Conservation (phyloP, 2,888 invertebrate genomes). For the Apamea epomidion region DNA sequence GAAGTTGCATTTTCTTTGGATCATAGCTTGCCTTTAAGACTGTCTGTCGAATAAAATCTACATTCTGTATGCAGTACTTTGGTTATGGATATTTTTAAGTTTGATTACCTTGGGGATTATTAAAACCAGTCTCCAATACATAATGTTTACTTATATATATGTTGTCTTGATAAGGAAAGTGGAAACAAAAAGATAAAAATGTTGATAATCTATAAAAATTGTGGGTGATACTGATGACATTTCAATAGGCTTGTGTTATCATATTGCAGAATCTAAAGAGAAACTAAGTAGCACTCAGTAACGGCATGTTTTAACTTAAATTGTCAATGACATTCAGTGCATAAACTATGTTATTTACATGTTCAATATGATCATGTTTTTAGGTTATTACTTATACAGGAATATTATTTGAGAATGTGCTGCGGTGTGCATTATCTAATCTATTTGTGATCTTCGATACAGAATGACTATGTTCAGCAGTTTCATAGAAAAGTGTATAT, state of each 20-base stretch:
- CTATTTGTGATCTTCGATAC: not conserved
- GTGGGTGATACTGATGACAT: constrained; percentile 28
- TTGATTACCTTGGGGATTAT: constrained; percentile 8
- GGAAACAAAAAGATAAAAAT: constrained; percentile 40
- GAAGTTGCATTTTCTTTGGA: constrained; percentile 1
- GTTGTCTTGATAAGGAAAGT: constrained; percentile 46
- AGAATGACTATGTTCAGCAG: constrained; percentile 6
- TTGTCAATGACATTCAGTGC: not conserved
- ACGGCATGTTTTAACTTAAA: not conserved
- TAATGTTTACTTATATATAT: constrained; percentile 30
- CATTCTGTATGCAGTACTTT: not conserved
- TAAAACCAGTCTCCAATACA: constrained; percentile 7
- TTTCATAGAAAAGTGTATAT: not conserved
- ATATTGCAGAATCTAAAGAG: not conserved
- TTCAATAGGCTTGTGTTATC: constrained; percentile 34
- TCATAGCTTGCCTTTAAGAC: not conserved
- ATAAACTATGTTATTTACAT: not conserved
- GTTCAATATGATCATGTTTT: constrained; percentile 31
- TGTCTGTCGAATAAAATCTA: not conserved
- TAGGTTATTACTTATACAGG: constrained; percentile 38
- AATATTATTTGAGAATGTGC: not conserved
- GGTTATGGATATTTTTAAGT: constrained; percentile 14
- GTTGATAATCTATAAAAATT: constrained; percentile 40
- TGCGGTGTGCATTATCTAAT: not conserved
- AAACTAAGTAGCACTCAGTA: constrained; percentile 21